Evolutionary conservation across 2,797 vertebrate species (phyloP).

Genomic region (Enteromius argenteus): DNA sequence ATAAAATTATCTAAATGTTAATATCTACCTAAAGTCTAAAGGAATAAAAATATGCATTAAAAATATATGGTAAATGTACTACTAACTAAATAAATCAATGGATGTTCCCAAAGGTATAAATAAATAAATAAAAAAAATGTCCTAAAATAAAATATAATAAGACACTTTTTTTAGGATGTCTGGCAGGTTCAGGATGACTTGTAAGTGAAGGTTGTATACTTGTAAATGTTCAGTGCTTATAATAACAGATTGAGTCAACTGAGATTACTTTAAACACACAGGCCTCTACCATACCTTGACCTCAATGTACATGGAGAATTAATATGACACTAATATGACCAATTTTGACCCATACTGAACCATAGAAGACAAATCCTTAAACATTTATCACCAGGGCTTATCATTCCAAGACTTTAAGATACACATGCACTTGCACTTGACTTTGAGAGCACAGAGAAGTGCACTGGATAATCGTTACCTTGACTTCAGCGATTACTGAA

Average conservation of each 20-base stretch:
- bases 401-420: conserved; percentile 28
- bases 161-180: not conserved
- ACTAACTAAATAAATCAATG: not conserved
- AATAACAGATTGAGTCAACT: conserved; percentile 43
- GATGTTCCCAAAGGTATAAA: not conserved
- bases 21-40: not conserved
- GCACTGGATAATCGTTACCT: conserved; percentile 63
- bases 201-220: conserved; percentile 19
- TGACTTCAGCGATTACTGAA: conserved; percentile 72
- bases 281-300: conserved; percentile 1
- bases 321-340: not conserved
- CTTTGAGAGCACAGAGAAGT: conserved; percentile 33
- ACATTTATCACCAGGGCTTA: conserved; percentile 25
- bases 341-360: not conserved
- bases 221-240: conserved; percentile 29
- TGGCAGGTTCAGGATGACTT: conserved; percentile 17
- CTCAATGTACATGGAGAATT: not conserved
- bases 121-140: not conserved
- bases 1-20: not conserved
- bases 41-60: not conserved
- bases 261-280: not conserved
- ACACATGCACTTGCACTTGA: conserved; percentile 26
- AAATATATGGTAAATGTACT: not conserved
- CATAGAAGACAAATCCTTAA: conserved; percentile 11
- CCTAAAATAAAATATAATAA: not conserved